Conservation (phyloP, 1,140 invertebrate species). For the Drosophila quadrilineata region DNA sequence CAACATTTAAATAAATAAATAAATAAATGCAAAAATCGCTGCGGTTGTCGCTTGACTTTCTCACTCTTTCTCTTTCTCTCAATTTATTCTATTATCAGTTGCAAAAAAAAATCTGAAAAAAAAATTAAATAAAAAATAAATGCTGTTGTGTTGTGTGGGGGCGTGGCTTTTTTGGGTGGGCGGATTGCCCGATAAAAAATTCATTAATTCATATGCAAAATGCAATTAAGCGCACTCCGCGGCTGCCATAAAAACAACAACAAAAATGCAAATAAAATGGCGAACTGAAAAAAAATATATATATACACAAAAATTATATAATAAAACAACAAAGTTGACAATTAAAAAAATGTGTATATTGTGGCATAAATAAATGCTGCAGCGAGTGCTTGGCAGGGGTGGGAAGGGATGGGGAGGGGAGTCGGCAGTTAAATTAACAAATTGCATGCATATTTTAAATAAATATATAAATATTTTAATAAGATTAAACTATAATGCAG, state of each 20-base stretch:
- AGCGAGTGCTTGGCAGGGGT: no score
- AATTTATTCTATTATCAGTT: conserved; percentile 71
- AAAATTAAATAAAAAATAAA: conserved; percentile 64
- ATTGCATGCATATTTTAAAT: conserved; percentile 80
- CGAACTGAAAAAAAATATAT: not conserved
- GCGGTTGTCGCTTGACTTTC: conserved; percentile 61
- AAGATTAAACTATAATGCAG: conserved; percentile 80
- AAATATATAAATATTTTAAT: conserved; percentile 80
- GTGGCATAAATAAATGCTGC: conserved; percentile 67
- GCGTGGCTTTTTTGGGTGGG: conserved; percentile 16
- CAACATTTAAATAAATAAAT: conserved; percentile 32
- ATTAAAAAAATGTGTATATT: conserved; percentile 36
- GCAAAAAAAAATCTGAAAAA: conserved; percentile 52
- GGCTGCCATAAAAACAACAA: conserved; percentile 61
- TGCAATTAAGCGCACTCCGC: conserved; percentile 79
- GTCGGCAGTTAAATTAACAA: conserved; percentile 78
- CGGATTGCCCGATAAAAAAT: conserved; percentile 70
- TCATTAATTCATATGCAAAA: conserved; percentile 80
- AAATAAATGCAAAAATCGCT: conserved; percentile 41
- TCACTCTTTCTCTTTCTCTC: no score
- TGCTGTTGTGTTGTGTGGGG: conserved; percentile 42
- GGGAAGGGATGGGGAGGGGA: not conserved
- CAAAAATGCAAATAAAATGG: conserved; percentile 45
- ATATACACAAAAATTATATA: not conserved
- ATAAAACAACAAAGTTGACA: conserved; percentile 38